Evolutionary conservation across 2,113 vertebrate genomes (phyloP).

Genomic region (Dromaius novaehollandiae): DNA sequence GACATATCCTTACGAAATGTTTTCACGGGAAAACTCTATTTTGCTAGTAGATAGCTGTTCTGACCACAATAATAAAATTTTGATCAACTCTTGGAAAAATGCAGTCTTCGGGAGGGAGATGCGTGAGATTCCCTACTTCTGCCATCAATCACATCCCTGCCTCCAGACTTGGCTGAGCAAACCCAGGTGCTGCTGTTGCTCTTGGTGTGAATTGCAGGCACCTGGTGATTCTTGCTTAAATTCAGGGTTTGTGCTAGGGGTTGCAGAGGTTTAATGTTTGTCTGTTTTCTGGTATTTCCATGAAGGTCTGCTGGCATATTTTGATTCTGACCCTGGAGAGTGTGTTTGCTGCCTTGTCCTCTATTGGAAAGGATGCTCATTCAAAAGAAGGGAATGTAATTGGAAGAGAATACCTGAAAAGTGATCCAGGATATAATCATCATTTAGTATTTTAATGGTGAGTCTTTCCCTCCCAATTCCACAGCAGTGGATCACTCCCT

Average conservation of each 20-base stretch:
- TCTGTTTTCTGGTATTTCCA: neutral
- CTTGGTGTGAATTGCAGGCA: neutral
- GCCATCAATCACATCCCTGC: neutral
- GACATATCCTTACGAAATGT: conserved; percentile 38
- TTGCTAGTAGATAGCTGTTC: conserved; percentile 32
- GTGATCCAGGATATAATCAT: conserved; percentile 13
- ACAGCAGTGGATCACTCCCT: neutral
- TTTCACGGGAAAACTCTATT: conserved; percentile 55
- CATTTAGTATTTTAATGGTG: conserved; percentile 28
- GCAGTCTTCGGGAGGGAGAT: neutral
- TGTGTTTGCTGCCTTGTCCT: neutral
- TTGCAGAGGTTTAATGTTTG: neutral
- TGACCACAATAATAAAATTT: conserved; percentile 33
- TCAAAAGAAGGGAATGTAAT: neutral
- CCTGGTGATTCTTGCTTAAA: neutral
- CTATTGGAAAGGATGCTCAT: fast-evolving
- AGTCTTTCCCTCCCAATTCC: conserved; percentile 12
- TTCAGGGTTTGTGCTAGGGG: neutral
- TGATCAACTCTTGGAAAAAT: conserved; percentile 29
- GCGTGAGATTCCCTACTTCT: neutral
- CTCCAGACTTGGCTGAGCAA: neutral
- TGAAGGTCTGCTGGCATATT: neutral
- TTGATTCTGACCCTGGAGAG: neutral
- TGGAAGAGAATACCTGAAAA: conserved; percentile 13
- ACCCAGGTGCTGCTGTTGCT: neutral